These are phyloP conservation scores for Diplosoma virens DNA, from an alignment of 23 tunicate genomes.

Conservation along the genomic window DNA sequence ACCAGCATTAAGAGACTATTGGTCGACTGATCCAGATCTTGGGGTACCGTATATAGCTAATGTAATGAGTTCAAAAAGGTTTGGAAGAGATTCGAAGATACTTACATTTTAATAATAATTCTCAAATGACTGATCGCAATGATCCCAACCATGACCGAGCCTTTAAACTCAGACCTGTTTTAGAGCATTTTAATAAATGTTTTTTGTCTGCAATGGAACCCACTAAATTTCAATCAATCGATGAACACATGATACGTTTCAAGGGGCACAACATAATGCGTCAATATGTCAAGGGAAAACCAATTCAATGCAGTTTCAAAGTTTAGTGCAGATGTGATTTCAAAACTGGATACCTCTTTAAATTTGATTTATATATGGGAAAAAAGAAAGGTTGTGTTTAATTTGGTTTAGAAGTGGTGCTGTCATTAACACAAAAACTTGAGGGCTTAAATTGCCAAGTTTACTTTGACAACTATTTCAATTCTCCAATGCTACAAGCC, in stretches of 20 bases:
- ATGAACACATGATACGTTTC: constrained; percentile 16
- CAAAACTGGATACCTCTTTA: neutral
- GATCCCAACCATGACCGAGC: constrained; percentile 4
- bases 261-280: neutral
- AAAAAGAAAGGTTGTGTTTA: constrained; percentile 1
- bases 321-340: constrained; percentile 16
- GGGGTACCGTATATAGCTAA: constrained; percentile 7
- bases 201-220: neutral
- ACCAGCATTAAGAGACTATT: constrained; percentile 4
- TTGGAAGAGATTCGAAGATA: constrained; percentile 11
- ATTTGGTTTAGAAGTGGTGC: neutral
- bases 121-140: neutral
- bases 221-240: neutral
- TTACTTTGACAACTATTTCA: neutral
- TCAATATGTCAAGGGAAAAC: constrained; percentile 18
- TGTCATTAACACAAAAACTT: neutral
- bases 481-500: neutral
- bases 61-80: constrained; percentile 11
- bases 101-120: constrained; percentile 12
- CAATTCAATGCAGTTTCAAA: constrained; percentile 13
- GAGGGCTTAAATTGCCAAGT: neutral
- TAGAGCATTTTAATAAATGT: neutral
- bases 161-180: constrained; percentile 13
- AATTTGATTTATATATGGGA: constrained; percentile 7
- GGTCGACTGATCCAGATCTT: constrained; percentile 21